phyloP scores from a whole-genome alignment of 2,888 invertebrate species.

The Folsomia candida region DNA sequence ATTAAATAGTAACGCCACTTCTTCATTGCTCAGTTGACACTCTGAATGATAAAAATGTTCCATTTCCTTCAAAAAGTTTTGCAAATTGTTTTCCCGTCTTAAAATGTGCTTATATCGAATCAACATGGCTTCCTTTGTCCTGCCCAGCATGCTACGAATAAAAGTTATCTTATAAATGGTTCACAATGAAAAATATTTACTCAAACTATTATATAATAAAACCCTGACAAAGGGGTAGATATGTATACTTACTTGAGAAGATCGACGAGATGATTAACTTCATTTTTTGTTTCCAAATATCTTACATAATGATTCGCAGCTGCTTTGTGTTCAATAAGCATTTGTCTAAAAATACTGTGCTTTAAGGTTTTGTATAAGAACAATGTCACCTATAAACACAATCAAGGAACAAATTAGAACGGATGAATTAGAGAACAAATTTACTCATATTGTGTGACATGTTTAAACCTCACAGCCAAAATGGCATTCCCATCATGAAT shows the following conservation, averaged over 20 bases:
- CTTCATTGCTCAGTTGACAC: slow-evolving; percentile 47
- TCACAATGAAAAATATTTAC: background rate
- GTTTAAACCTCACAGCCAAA: slow-evolving; percentile 60
- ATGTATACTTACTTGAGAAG: slow-evolving; percentile 63
- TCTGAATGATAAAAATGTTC: slow-evolving; percentile 48
- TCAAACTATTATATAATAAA: background rate
- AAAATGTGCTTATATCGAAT: slow-evolving; percentile 47
- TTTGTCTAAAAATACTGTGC: slow-evolving; percentile 66
- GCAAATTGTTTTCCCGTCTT: slow-evolving; percentile 38
- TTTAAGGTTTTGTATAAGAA: slow-evolving; percentile 74
- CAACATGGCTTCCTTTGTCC: slow-evolving; percentile 64
- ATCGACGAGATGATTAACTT: slow-evolving; percentile 68
- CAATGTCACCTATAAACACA: slow-evolving; percentile 64
- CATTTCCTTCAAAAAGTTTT: slow-evolving; percentile 43
- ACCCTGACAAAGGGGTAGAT: background rate
- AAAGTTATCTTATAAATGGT: slow-evolving; percentile 7
- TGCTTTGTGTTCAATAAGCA: slow-evolving; percentile 67
- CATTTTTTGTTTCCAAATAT: slow-evolving; percentile 68
- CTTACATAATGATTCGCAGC: slow-evolving; percentile 73
- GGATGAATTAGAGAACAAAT: background rate
- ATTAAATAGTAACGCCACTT: slow-evolving; percentile 37
- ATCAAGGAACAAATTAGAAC: slow-evolving; percentile 15
- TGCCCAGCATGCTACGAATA: slow-evolving; percentile 64
- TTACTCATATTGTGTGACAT: too few relatives aligned
- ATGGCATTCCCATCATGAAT: slow-evolving; percentile 76